Conservation (phyloP, 2,113 vertebrate species). For the Dunckerocampus dactyliophorus region DNA sequence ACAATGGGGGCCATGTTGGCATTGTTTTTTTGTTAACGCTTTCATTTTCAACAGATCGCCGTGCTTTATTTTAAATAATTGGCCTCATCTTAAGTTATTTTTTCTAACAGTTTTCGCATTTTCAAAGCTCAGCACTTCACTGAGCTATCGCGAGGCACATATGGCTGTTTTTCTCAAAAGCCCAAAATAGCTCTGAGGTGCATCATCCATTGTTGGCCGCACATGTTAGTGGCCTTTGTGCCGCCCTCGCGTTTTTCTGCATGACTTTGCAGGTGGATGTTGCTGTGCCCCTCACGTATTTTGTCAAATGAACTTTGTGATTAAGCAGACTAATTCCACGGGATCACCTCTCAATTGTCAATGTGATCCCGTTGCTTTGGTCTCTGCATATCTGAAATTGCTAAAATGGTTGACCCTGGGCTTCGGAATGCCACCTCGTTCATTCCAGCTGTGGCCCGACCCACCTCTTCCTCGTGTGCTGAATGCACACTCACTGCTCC, state of each 20-base stretch:
- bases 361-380: slow-evolving; percentile 62
- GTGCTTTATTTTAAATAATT: too few species aligned
- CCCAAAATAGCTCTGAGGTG: slow-evolving; percentile 56
- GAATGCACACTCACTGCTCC: slow-evolving; percentile 49
- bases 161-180: slow-evolving; percentile 11
- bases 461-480: slow-evolving; percentile 44
- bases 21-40: too few species aligned
- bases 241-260: slow-evolving; percentile 53
- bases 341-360: slow-evolving; percentile 70
- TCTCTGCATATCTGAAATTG: slow-evolving; percentile 70
- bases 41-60: too few species aligned
- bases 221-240: slow-evolving; percentile 56
- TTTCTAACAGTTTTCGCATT: neutral
- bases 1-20: too few species aligned
- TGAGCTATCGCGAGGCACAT: neutral
- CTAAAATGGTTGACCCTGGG: slow-evolving; percentile 68
- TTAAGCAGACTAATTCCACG: slow-evolving; percentile 61
- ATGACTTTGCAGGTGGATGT: slow-evolving; percentile 63
- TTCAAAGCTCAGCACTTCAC: neutral
- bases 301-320: slow-evolving; percentile 64
- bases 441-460: slow-evolving; percentile 35
- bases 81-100: too few species aligned
- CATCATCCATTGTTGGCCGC: slow-evolving; percentile 35
- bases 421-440: slow-evolving; percentile 58
- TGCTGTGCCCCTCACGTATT: slow-evolving; percentile 54